These are phyloP conservation scores for Dryoscopus gambensis DNA, from an alignment of 2,113 vertebrate genomes.

Conservation along the genomic window DNA sequence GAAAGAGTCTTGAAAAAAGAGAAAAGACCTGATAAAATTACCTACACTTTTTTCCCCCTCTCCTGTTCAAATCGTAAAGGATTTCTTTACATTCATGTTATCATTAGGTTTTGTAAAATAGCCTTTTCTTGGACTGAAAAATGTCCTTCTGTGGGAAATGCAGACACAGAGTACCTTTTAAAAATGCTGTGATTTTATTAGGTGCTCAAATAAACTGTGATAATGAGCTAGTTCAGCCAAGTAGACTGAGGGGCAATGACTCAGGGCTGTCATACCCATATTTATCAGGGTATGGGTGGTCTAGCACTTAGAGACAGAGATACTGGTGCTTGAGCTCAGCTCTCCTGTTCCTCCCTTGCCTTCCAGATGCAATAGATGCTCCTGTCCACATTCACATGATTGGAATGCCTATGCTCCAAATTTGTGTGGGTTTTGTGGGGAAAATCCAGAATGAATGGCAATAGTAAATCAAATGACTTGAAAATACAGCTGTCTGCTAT, in stretches of 20 bases:
- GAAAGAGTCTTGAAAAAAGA: neutral
- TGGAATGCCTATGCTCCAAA: accelerated
- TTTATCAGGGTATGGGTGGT: neutral
- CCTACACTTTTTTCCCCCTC: accelerated
- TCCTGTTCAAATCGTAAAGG: neutral
- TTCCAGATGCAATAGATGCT: neutral
- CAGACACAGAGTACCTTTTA: neutral
- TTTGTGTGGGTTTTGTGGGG: neutral
- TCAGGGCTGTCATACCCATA: neutral
- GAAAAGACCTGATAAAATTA: neutral
- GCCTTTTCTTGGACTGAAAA: neutral
- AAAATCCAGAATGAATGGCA: neutral
- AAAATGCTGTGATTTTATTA: neutral
- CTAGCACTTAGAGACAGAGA: neutral
- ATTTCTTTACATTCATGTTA: neutral
- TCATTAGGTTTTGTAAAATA: neutral
- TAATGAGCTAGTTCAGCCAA: neutral
- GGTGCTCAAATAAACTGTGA: neutral
- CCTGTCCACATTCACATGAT: neutral
- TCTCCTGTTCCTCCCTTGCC: neutral
- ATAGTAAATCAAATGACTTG: neutral
- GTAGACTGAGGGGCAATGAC: neutral
- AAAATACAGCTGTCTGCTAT: neutral
- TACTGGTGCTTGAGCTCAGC: neutral
- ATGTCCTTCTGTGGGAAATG: neutral